Base-by-base conservation (phyloP, 2,113 vertebrate genomes). In the Saimiri boliviensis region DNA sequence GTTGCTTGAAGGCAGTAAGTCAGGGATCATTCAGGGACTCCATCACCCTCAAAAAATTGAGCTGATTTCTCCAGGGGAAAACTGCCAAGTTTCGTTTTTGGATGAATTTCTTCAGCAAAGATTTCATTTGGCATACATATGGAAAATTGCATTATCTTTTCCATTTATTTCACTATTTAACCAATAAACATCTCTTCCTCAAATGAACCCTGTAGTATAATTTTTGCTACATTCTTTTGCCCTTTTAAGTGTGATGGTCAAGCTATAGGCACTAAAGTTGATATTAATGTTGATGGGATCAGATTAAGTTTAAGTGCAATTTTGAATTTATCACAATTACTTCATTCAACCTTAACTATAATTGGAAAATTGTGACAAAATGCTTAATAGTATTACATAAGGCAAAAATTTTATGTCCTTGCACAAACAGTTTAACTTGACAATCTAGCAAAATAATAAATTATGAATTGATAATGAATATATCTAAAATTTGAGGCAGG, bases 1-100 rank as follows among this genome's bases (percentile, higher is more conserved):
- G 96, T 98, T 98, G 96, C 81, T 98, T 98, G 98, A 98, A 98
- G 96, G 88, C 89, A 97, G 8, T 68, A 97, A 97, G 97, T 98
- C 97, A 97, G 86, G 92, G 56, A 95, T 86, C 49, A 85, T 58
- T 93, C 20, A 87, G 84, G 45, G 49, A 82, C 45, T 40, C 21
- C 56, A 14, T 86, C n/a, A 82, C 63, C 58, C 87, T 98, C 96
- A 97, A 98, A 97, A 98, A 91, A 81, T 93, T 95, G 82, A 96
- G 93, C 83, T 94, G 63, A 73, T 96, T 98, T 98, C 84, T 97
- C 96, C 60, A 97, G 87, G 73, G 27, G 96, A 98, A 97, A 98
- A 89, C 88, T 97, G 97, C 71, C 95, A 98, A 96, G 76, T 97
- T 95, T 98, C 82, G 76, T 95, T 97, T 97, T 95, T 97, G 97